Base-by-base conservation (phyloP, 2,888 invertebrate genomes). In the Volucella zonaria region DNA sequence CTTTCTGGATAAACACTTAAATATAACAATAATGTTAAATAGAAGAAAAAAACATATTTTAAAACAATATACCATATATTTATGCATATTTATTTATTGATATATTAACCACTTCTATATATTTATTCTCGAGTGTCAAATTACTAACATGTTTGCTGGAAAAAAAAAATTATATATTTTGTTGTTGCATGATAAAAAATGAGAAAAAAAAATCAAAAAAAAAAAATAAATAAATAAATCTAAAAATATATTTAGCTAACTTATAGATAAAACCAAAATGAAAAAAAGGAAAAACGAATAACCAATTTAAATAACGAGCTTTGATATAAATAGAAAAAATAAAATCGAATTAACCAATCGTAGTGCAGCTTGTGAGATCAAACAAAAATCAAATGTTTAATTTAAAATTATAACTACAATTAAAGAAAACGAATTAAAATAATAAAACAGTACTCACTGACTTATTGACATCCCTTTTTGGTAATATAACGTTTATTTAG, bases 1-100 rank as follows among this genome's bases (percentile, higher is more conserved):
- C 81, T 81, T 87, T 87, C 79, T 82, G 74, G 75, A 77, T 64
- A 70, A 87, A 83, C 75, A 83, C 73, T 68, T 66, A 82, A 74
- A 86, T 75, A 74, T 61, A 38, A 47, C 18, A 58, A 79, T 80
- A 77, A 56, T 61, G 64, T 66, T 79, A 81, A 40, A 68, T 49
- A 76, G 56, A 73, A 74, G 10, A 64, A 64, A 82, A 77, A 40
- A 78, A 54, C 52, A 40, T 66, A 71, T 42, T 70, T 47, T 31
- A 31, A 4, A 31, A 31, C 31, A 31, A 47, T 73, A 71, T 70
- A 58, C 75, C n/a, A n/a, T n/a, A 73, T 61, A 68, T 77, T 76
- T 78, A 82, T 75, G 62, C 70, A 64, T 64, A 74, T 52, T 74
- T 64, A 59, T 66, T 75, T 49, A 68, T 73, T 79, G 6, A 68